Conservation (phyloP, 2,113 vertebrate genomes). For the Epinephelus moara region DNA sequence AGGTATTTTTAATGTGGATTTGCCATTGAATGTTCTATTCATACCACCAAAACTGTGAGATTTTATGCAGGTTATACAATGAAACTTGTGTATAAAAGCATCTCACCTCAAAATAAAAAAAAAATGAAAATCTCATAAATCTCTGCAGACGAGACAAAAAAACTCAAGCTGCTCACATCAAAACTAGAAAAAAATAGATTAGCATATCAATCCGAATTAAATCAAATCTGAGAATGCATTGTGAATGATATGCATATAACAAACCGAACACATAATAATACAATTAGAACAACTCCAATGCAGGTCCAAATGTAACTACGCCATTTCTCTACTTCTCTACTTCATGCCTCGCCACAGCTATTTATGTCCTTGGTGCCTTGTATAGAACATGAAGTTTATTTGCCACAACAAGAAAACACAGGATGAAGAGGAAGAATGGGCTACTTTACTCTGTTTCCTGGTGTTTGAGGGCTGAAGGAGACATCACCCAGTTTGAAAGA, state of each 20-base stretch:
- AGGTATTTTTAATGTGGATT: background rate
- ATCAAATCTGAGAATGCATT: background rate
- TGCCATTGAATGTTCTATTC: background rate
- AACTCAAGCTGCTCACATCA: background rate
- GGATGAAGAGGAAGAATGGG: background rate
- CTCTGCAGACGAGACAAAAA: background rate
- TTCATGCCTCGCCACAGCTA: background rate
- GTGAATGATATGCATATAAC: too few relatives aligned
- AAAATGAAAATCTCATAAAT: background rate
- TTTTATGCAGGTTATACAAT: background rate
- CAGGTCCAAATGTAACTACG: too few relatives aligned
- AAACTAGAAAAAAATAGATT: background rate
- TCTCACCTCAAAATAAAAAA: background rate
- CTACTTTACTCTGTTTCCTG: too few relatives aligned
- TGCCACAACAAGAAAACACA: constrained; percentile 22
- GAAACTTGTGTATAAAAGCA: background rate
- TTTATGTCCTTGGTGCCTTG: background rate
- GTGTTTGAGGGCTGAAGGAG: too few relatives aligned
- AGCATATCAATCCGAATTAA: background rate
- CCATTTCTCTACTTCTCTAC: background rate
- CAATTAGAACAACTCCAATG: too few relatives aligned
- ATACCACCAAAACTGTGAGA: background rate
- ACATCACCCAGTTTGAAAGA: background rate
- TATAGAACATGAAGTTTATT: constrained; percentile 17
- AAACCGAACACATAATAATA: too few relatives aligned